phyloP scores from a whole-genome alignment of 2,113 vertebrate genomes.

The Cyanistes caeruleus region DNA sequence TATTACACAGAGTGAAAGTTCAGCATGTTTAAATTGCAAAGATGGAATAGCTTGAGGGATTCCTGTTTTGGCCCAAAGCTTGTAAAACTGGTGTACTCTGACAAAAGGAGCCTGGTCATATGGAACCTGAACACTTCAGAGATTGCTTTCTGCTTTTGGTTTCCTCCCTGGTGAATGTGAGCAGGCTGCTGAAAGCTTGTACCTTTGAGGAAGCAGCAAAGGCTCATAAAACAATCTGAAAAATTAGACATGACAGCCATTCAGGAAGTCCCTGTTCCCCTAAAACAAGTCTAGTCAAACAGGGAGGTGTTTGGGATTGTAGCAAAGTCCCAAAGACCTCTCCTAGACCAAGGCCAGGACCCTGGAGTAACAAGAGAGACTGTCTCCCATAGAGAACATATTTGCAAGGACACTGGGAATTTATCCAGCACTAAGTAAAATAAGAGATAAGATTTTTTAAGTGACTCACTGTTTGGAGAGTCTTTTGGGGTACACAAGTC shows the following conservation, averaged over 20 bases:
- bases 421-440: neutral
- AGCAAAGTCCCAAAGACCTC: neutral
- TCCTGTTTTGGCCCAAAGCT: neutral
- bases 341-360: neutral
- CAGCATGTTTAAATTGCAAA: neutral
- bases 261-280: neutral
- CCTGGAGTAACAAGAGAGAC: neutral
- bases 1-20: neutral
- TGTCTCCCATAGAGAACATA: neutral
- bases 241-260: neutral
- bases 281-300: neutral
- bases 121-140: neutral
- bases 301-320: neutral
- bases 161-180: neutral
- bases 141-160: neutral
- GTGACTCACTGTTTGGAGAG: conserved; percentile 22
- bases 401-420: neutral
- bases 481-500: conserved; percentile 24
- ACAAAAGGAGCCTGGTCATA: neutral
- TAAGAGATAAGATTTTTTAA: neutral
- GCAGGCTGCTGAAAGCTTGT: neutral
- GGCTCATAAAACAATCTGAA: neutral
- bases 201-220: neutral
- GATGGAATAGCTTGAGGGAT: neutral
- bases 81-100: neutral